These are phyloP conservation scores for Melanostigma gelatinosum DNA, from an alignment of 2,113 vertebrate species.

Conservation along the genomic window DNA sequence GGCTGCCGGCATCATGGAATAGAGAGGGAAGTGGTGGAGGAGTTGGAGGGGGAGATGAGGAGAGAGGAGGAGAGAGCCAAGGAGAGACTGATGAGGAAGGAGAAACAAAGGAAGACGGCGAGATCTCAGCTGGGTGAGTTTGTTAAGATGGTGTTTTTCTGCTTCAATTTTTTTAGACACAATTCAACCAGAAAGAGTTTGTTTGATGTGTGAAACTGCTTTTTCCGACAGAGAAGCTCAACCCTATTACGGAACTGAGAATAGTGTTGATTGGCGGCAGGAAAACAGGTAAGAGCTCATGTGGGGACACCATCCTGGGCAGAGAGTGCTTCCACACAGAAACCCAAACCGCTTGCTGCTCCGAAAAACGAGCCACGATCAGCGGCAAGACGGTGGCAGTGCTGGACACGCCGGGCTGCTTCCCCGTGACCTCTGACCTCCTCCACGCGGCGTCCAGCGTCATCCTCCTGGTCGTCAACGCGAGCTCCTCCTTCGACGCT, in stretches of 20 bases:
- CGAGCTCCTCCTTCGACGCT: constrained; percentile 68
- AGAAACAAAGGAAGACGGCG: constrained; percentile 50
- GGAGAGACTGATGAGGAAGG: constrained; percentile 45
- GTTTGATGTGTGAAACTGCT: constrained; percentile 3
- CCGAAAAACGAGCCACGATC: constrained; percentile 20
- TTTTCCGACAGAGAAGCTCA: constrained; percentile 56
- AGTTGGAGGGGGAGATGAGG: constrained; percentile 51
- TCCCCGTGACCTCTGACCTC: constrained; percentile 50
- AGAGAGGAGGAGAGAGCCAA: constrained; percentile 49
- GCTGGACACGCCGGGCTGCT: constrained; percentile 68
- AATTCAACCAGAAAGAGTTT: neutral
- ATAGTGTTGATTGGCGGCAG: constrained; percentile 64
- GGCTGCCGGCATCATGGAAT: constrained; percentile 35
- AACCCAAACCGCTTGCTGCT: constrained; percentile 36
- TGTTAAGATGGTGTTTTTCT: neutral
- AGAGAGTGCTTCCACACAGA: constrained; percentile 45
- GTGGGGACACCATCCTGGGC: constrained; percentile 76
- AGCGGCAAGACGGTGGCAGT: constrained; percentile 53
- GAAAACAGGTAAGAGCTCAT: constrained; percentile 77
- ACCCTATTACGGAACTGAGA: constrained; percentile 47
- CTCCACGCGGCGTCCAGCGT: constrained; percentile 30
- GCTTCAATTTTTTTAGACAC: neutral
- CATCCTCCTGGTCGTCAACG: constrained; percentile 74
- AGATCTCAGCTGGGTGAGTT: constrained; percentile 69
- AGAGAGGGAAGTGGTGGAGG: constrained; percentile 37